A percentile compares a stretch with the other conserved stretches of the same genome.
Evolutionary conservation across 35 echinoderm and acorn worm genomes (phyloP).

Genomic region (Ophioderma brevispina): DNA sequence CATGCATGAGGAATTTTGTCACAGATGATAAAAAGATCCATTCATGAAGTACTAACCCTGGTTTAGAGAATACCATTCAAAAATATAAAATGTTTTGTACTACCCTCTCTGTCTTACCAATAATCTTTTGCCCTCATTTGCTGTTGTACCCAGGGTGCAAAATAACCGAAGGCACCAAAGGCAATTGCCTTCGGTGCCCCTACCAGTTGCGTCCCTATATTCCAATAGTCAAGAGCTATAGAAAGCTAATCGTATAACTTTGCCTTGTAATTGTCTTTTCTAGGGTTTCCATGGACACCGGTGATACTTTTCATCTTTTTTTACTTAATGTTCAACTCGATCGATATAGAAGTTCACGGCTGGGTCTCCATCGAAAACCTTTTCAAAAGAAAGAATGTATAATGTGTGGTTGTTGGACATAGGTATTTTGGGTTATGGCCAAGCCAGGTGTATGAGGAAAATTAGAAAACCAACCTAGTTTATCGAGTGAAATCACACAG

Average conservation of each 20-base stretch:
- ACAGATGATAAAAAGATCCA: too few relatives aligned
- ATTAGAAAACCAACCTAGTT: too few relatives aligned
- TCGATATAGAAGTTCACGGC: not conserved
- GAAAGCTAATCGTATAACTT: not conserved
- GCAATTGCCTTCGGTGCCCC: not conserved
- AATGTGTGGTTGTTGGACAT: too few relatives aligned
- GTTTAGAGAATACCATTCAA: too few relatives aligned
- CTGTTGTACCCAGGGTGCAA: not conserved
- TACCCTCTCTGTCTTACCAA: too few relatives aligned
- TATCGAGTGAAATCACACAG: too few relatives aligned
- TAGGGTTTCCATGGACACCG: not conserved
- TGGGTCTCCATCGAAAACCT: not conserved
- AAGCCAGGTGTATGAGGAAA: too few relatives aligned
- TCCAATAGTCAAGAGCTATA: not conserved
- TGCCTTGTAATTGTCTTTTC: not conserved
- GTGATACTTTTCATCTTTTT: not conserved
- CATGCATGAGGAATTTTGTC: too few relatives aligned
- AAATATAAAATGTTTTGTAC: too few relatives aligned
- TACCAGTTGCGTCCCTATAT: not conserved
- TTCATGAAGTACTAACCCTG: too few relatives aligned
- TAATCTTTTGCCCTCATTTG: not conserved
- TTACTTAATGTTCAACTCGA: constrained; percentile 6
- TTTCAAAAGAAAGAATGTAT: not conserved
- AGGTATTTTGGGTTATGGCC: too few relatives aligned
- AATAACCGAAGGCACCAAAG: not conserved